These are phyloP conservation scores for Trachelipus rathkii DNA, from an alignment of 1,140 invertebrate genomes.

Conservation along the genomic window DNA sequence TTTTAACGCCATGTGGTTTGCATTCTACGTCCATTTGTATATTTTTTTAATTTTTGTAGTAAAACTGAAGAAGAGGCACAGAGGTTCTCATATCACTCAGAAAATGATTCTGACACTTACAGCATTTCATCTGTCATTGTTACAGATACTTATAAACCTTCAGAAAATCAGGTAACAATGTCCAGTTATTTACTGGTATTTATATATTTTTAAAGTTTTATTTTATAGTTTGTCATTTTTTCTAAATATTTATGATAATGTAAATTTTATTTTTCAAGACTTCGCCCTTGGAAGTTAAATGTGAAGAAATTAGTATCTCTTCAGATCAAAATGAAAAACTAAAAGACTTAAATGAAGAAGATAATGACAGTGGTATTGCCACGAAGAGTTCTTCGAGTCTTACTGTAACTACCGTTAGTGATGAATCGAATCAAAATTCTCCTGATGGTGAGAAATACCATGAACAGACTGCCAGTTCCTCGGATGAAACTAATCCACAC, in stretches of 20 bases:
- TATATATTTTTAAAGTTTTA: no score
- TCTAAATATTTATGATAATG: no score
- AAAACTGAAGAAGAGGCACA: neutral
- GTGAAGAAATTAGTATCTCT: no score
- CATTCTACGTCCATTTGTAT: no score
- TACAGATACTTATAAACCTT: neutral
- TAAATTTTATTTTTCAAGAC: no score
- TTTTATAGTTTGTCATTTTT: no score
- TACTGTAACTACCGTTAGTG: neutral
- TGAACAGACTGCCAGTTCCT: neutral
- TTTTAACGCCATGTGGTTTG: no score
- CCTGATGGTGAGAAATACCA: neutral
- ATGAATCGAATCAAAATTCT: neutral
- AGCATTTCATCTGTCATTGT: slow-evolving; percentile 5
- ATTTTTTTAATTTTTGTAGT: neutral
- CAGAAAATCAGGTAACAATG: neutral
- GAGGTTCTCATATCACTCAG: neutral
- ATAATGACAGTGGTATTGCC: neutral
- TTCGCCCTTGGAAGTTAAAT: no score
- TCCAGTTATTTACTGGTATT: no score
- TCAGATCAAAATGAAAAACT: neutral
- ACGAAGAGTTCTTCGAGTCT: neutral
- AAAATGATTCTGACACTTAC: neutral
- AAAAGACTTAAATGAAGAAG: neutral
- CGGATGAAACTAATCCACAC: neutral